Conservation (phyloP, 2,113 vertebrate genomes). For the Atherinomorus stipes region DNA sequence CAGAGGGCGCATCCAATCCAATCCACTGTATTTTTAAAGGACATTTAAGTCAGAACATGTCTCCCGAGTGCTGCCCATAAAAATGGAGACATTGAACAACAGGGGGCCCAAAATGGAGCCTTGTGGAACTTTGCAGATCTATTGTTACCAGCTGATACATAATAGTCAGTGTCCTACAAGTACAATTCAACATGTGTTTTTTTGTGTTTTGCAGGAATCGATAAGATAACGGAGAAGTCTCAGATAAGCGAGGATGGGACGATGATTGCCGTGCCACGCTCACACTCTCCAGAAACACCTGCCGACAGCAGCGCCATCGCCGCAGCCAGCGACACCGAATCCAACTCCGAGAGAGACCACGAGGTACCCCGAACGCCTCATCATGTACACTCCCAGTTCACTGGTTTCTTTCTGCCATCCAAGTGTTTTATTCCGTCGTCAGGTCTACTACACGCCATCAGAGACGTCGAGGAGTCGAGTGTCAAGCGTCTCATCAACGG, state of each 20-base stretch:
- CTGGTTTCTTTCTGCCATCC: neutral
- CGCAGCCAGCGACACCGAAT: conserved; percentile 79
- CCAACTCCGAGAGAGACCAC: conserved; percentile 73
- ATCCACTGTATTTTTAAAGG: too few relatives aligned
- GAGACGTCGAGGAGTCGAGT: conserved; percentile 80
- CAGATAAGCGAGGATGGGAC: conserved; percentile 93
- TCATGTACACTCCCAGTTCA: neutral
- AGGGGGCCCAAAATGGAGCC: too few relatives aligned
- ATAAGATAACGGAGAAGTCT: conserved; percentile 94
- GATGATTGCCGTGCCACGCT: conserved; percentile 82
- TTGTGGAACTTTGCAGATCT: too few relatives aligned
- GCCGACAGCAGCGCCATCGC: conserved; percentile 49
- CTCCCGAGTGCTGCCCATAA: too few relatives aligned
- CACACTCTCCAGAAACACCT: conserved; percentile 52
- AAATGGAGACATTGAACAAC: too few relatives aligned
- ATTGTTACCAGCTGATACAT: too few relatives aligned
- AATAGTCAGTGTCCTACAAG: too few relatives aligned
- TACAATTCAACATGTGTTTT: too few relatives aligned
- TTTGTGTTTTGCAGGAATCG: conserved; percentile 83
- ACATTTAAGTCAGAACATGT: too few relatives aligned
- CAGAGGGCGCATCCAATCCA: too few relatives aligned
- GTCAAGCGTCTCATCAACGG: conserved; percentile 81
- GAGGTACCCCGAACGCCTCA: conserved; percentile 56
- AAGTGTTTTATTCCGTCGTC: neutral
- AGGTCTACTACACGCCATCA: conserved; percentile 72